These are phyloP conservation scores for Malacoraja senta DNA, from an alignment of 2,797 vertebrate genomes.

Conservation along the genomic window DNA sequence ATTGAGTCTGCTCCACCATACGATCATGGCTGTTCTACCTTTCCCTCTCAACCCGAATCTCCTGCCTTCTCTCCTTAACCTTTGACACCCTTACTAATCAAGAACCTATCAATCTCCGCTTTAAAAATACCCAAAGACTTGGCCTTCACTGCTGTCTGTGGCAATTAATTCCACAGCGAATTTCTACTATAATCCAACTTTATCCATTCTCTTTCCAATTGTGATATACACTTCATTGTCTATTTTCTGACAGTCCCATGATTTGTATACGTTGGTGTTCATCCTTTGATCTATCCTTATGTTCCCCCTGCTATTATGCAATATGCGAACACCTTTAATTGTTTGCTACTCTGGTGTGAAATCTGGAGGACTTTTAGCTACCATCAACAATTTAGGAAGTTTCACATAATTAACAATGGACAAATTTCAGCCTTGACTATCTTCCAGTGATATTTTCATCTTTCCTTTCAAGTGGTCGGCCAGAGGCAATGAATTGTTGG, in stretches of 20 bases:
- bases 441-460: slow-evolving; percentile 2
- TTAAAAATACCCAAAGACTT: too few relatives aligned
- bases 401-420: slow-evolving; percentile 21
- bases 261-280: neutral
- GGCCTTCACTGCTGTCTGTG: too few relatives aligned
- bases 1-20: too few relatives aligned
- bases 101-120: too few relatives aligned
- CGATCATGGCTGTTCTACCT: too few relatives aligned
- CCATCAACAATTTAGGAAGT: neutral
- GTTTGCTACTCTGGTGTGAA: neutral
- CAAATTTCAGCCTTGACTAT: neutral
- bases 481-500: slow-evolving; percentile 7
- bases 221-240: neutral
- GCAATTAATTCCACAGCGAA: too few relatives aligned
- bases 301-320: neutral
- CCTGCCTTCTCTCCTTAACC: too few relatives aligned
- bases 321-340: too few relatives aligned
- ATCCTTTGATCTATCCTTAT: neutral
- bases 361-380: neutral
- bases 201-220: neutral
- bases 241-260: neutral
- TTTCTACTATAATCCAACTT: too few relatives aligned
- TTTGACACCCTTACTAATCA: too few relatives aligned
- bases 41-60: too few relatives aligned
- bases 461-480: slow-evolving; percentile 23